Evolutionary conservation across 1,140 invertebrate species (phyloP).

Genomic region (Aphelenchoides fujianensis): DNA sequence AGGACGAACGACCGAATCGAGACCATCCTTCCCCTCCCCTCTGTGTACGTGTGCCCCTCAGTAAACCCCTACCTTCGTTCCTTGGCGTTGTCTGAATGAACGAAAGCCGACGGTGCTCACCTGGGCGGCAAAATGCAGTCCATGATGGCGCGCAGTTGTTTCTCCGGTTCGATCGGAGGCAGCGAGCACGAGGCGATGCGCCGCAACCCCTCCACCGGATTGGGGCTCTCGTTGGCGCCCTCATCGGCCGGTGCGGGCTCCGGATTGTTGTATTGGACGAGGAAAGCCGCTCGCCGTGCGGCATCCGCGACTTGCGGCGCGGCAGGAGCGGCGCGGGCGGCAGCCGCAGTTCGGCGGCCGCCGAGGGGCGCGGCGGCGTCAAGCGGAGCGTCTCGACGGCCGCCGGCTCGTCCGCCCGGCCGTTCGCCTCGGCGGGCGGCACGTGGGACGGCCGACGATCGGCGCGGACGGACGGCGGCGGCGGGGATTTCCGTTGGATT

Average conservation of each 20-base stretch:
- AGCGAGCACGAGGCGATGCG: constrained; percentile 30
- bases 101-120: too few species aligned
- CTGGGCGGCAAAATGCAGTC: constrained; percentile 91
- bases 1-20: too few species aligned
- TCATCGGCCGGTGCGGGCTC: constrained; percentile 11
- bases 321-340: neutral
- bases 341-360: too few species aligned
- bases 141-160: constrained; percentile 75
- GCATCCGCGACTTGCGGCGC: neutral
- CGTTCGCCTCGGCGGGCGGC: too few species aligned
- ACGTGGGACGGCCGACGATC: neutral
- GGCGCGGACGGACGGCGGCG: too few species aligned
- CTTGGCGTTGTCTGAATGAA: too few species aligned
- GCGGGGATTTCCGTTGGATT: too few species aligned
- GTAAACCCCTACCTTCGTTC: too few species aligned
- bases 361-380: too few species aligned
- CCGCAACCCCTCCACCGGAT: constrained; percentile 63
- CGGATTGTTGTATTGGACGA: constrained; percentile 22
- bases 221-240: constrained; percentile 61
- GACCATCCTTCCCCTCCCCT: too few species aligned
- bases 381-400: too few species aligned
- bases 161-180: constrained; percentile 47
- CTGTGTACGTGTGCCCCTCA: neutral
- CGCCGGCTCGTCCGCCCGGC: neutral
- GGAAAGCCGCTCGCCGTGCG: neutral